Conservation (phyloP, 2,888 invertebrate genomes). For the Drosophila setosimentum region DNA sequence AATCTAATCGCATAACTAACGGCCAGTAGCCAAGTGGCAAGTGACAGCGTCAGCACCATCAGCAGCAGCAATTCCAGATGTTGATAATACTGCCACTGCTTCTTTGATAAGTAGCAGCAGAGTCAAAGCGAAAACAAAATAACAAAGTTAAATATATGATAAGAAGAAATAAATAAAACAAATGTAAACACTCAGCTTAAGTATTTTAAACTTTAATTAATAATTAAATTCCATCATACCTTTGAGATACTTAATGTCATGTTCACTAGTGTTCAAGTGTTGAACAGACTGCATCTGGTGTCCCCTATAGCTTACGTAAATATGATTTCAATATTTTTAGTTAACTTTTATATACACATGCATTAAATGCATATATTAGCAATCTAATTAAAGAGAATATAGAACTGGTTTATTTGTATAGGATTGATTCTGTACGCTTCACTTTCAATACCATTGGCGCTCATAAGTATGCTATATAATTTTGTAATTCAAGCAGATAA, state of each 20-base stretch:
- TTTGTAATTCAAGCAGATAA: conserved; percentile 29
- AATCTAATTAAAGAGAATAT: not conserved
- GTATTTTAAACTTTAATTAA: not conserved
- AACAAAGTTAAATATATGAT: not conserved
- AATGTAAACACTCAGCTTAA: not conserved
- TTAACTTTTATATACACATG: fast-evolving
- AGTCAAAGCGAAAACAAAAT: conserved; percentile 9
- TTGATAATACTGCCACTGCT: conserved; percentile 35
- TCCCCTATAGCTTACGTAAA: not conserved
- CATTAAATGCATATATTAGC: not conserved
- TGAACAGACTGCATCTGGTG: too few species aligned
- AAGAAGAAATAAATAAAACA: not conserved
- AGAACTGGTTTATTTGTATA: too few species aligned
- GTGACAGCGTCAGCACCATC: conserved; percentile 17
- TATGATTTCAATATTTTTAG: not conserved
- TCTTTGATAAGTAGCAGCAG: conserved; percentile 38
- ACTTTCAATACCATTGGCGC: conserved; percentile 10
- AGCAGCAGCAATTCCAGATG: conserved; percentile 41
- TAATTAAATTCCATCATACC: too few species aligned
- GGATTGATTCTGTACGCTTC: not conserved
- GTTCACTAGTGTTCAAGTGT: too few species aligned
- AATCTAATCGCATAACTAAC: conserved; percentile 46
- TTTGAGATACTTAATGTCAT: too few species aligned
- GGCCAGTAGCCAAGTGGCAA: conserved; percentile 24
- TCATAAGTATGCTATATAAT: conserved; percentile 52